Evolutionary conservation across 2,113 vertebrate species (phyloP).

Genomic region (Ophthalmotilapia sp.): DNA sequence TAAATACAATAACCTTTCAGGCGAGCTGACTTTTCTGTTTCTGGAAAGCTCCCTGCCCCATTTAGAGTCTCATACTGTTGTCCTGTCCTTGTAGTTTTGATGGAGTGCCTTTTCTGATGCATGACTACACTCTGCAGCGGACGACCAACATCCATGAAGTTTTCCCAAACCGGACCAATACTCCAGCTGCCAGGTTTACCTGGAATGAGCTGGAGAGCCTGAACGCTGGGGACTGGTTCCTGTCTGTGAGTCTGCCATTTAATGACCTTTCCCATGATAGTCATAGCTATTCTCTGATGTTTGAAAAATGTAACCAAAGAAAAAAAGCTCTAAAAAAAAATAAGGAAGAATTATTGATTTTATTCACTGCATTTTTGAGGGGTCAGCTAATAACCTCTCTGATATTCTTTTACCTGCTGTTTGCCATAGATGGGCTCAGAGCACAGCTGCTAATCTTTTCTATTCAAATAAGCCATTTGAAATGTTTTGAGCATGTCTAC

Average conservation of each 20-base stretch:
- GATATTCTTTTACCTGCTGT: neutral
- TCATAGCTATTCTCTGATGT: neutral
- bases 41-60: accelerated
- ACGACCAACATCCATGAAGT: conserved; percentile 81
- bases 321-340: neutral
- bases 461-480: neutral
- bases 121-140: conserved; percentile 79
- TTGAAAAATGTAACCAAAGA: neutral
- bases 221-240: conserved; percentile 87
- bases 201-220: conserved; percentile 77
- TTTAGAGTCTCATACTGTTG: neutral
- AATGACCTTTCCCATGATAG: neutral
- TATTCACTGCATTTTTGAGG: accelerated
- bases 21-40: neutral
- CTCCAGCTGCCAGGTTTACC: conserved; percentile 62
- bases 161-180: conserved; percentile 60
- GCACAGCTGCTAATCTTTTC: accelerated
- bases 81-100: conserved; percentile 70
- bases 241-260: conserved; percentile 58
- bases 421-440: neutral
- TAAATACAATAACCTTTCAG: neutral
- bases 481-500: neutral
- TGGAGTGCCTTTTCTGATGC: conserved; percentile 88
- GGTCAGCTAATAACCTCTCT: neutral
- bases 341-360: neutral